phyloP scores from a whole-genome alignment of 1,140 invertebrate species.

The Armadillidium nasatum region DNA sequence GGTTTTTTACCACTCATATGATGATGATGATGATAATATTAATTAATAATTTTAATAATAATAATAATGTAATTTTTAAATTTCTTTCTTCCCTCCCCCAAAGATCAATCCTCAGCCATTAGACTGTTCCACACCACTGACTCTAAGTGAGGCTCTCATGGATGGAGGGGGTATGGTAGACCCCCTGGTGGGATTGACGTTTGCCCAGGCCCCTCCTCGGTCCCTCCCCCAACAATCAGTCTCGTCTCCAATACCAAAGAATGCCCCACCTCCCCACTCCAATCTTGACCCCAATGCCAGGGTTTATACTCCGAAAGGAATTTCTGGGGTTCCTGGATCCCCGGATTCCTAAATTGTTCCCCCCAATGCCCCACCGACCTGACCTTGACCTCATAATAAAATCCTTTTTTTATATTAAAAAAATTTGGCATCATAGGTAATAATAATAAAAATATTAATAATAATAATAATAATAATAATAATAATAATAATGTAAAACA shows the following conservation, averaged over 20 bases:
- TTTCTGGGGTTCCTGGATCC: constrained; percentile 40
- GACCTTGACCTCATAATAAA: background rate
- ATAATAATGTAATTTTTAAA: too few relatives aligned
- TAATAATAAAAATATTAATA: background rate
- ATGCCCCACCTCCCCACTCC: constrained; percentile 53
- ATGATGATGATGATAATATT: too few relatives aligned
- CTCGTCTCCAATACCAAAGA: constrained; percentile 34
- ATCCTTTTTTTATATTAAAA: background rate
- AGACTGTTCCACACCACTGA: background rate
- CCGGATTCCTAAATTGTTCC: background rate
- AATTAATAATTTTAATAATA: too few relatives aligned
- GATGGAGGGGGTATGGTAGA: background rate
- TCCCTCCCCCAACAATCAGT: constrained; percentile 42
- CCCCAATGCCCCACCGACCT: background rate
- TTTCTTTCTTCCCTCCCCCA: too few relatives aligned
- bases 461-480: too few relatives aligned
- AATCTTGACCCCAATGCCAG: constrained; percentile 85
- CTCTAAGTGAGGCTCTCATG: background rate
- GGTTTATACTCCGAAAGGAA: constrained; percentile 76
- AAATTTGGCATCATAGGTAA: background rate
- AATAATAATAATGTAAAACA: too few relatives aligned
- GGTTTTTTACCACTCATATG: too few relatives aligned
- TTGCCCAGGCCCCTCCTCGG: constrained; percentile 30
- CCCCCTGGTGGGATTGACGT: constrained; percentile 27
- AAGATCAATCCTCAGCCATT: background rate